These are phyloP conservation scores for Geodia barretti DNA, from an alignment of 37 sponge, comb jelly and placozoan species.

Conservation along the genomic window DNA sequence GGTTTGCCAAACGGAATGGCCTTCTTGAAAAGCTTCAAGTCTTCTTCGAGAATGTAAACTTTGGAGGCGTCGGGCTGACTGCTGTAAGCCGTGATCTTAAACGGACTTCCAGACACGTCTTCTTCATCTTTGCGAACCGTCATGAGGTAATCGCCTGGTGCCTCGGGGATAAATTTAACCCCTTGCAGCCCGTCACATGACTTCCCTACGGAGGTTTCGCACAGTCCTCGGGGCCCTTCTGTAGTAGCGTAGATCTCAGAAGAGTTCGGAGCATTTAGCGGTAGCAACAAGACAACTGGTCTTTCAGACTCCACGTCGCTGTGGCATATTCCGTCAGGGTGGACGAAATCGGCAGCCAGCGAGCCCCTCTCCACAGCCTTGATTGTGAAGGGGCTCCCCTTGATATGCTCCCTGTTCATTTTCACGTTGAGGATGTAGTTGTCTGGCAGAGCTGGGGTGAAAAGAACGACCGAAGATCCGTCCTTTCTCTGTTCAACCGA, in stretches of 20 bases:
- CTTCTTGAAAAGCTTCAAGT: constrained; percentile 37
- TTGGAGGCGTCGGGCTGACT: constrained; percentile 55
- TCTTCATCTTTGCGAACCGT: constrained; percentile 9
- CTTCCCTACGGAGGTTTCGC: not conserved
- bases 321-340: not conserved
- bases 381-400: constrained; percentile 65
- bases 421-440: constrained; percentile 47
- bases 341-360: constrained; percentile 7
- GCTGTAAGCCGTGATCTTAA: constrained; percentile 32
- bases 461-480: constrained; percentile 18
- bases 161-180: constrained; percentile 20
- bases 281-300: constrained; percentile 23
- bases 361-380: constrained; percentile 55
- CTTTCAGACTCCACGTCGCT: constrained; percentile 25
- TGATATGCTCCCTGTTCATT: constrained; percentile 20
- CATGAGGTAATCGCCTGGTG: constrained; percentile 36
- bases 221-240: constrained; percentile 32
- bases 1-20: constrained; percentile 32
- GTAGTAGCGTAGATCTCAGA: not conserved
- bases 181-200: constrained; percentile 7
- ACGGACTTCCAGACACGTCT: constrained; percentile 32
- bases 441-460: constrained; percentile 42
- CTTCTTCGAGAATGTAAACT: constrained; percentile 62
- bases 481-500: constrained; percentile 3
- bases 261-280: not conserved